Percentiles rank a stretch among this genome's conserved stretches.
Evolutionary conservation across 2,888 invertebrate genomes (phyloP).

Genomic region (Lithosia quadra): DNA sequence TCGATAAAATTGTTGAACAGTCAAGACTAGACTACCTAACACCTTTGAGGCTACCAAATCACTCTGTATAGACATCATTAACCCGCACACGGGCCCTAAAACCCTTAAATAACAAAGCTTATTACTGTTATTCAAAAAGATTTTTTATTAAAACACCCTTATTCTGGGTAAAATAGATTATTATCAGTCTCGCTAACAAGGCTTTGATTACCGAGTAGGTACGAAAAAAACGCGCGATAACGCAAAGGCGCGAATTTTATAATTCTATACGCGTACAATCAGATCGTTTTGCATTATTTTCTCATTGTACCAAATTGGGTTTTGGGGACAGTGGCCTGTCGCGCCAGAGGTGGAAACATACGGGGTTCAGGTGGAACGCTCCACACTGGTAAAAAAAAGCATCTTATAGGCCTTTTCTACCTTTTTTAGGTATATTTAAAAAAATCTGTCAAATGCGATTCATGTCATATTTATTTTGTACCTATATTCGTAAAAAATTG

Average conservation of each 20-base stretch:
- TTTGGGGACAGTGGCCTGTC: constrained; percentile 62
- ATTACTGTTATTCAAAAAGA: neutral
- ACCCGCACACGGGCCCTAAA: neutral
- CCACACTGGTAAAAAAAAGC: neutral
- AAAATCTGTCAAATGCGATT: too few species aligned
- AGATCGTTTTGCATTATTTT: constrained; percentile 75
- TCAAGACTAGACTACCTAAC: neutral
- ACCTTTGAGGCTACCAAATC: neutral
- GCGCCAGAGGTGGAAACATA: constrained; percentile 38
- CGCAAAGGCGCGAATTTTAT: constrained; percentile 60
- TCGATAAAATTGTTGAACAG: too few species aligned
- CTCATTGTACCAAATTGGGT: constrained; percentile 71
- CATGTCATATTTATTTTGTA: too few species aligned
- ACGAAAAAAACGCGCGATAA: constrained; percentile 33
- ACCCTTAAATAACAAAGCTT: neutral
- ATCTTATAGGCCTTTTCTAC: too few species aligned
- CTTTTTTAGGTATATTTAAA: too few species aligned
- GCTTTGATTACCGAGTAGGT: constrained; percentile 46
- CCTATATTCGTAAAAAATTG: too few species aligned
- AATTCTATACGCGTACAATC: constrained; percentile 70
- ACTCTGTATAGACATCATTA: neutral
- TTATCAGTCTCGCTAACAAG: constrained; percentile 42
- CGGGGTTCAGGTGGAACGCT: neutral
- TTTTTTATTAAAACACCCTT: neutral
- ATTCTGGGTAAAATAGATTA: constrained; percentile 20